These are phyloP conservation scores for Myrmophylax atrothorax DNA, from an alignment of 2,113 vertebrate genomes.

Conservation along the genomic window DNA sequence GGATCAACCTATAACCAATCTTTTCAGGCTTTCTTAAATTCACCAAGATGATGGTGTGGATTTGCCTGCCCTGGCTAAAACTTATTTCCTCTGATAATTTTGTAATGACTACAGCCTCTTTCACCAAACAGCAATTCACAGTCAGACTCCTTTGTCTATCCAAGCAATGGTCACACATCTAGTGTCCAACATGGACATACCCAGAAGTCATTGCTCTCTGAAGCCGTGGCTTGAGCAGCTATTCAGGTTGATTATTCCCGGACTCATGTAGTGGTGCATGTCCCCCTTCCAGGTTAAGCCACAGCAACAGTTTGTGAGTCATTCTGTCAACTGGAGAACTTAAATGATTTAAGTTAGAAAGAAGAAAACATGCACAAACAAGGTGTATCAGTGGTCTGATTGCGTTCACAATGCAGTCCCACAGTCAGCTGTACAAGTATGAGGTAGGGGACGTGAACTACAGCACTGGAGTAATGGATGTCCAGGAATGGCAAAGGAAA, in stretches of 20 bases:
- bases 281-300: neutral
- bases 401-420: rapidly evolving
- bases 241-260: neutral
- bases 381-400: neutral
- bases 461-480: neutral
- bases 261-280: neutral
- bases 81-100: neutral
- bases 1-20: neutral
- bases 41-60: neutral
- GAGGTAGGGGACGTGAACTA: rapidly evolving
- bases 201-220: neutral
- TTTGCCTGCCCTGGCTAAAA: neutral
- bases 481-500: neutral
- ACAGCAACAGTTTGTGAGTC: neutral
- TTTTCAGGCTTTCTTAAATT: neutral
- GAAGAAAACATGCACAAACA: neutral
- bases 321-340: neutral
- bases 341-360: neutral
- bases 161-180: neutral
- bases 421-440: neutral
- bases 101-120: neutral
- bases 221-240: neutral
- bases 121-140: neutral
- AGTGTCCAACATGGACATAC: neutral
- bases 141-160: neutral